Evolutionary conservation across 1,140 invertebrate species (phyloP), one percentile per base, ranked within the genome.

Genomic region (Hyles euphorbiae): DNA sequence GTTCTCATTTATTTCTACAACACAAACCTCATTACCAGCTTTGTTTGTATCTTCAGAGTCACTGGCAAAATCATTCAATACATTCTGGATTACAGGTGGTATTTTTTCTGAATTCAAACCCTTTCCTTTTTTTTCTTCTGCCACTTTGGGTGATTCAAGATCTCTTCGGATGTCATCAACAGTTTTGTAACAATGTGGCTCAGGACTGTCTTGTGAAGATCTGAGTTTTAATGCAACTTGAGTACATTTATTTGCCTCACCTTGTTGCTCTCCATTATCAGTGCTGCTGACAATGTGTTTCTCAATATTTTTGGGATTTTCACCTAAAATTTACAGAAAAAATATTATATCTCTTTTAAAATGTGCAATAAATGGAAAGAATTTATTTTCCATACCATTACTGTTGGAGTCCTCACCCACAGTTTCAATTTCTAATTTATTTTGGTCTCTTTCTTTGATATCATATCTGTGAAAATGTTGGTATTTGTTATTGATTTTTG

Each of bases 181-280:
- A 54, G 68, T 76, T 63, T 83, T 68, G 65, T 81, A 79, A 61
- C 76, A 82, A 36, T 81, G 79, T 57, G 83, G 59, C 44, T 87
- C 67, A 54, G 83, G 54, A 63, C 81, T 87, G 12, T 88, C 85
- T 65, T 72, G 75, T 36, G 85, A 86, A 60, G 73, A 73, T 74
- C 81, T 83, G 61, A 65, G 63, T 70, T 65, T 58, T 34, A 61
- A 32, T 64, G 52, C 3, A 51, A 69, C 61, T 60, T 78, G 68
- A 67, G 75, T 72, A 74, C 55, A 60, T 59, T 65, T 67, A 57
- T 51, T 57, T 53, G 71, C 68, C 79, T 85, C 83, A 86, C 76
- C 83, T 46, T 46, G 40, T 46, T 66, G 71, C 66, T 61, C 70
- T 67, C 3, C 9, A 22, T 62, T 45, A n/a, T 22, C 53, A 52